A percentile compares a stretch with the other conserved stretches of the same genome.
Evolutionary conservation across 2,113 vertebrate species (phyloP).

Genomic region (Piprites chloris): DNA sequence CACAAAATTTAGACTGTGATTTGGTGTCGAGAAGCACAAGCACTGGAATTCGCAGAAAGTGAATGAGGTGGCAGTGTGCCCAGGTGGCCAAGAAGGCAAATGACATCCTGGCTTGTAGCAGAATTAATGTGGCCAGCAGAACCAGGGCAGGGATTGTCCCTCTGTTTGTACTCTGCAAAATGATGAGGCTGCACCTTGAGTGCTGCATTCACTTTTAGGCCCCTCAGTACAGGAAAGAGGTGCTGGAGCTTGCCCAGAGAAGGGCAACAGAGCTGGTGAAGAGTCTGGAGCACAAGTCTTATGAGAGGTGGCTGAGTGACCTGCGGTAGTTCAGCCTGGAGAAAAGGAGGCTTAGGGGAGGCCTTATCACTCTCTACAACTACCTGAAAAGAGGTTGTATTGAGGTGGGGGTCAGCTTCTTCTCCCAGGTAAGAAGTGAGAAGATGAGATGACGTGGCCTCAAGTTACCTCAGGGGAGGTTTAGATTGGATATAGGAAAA

Average conservation of each 20-base stretch:
- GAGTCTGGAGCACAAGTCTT: background rate
- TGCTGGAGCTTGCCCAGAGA: background rate
- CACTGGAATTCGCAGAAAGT: background rate
- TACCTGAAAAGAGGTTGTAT: background rate
- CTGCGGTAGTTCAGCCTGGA: background rate
- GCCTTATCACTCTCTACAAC: background rate
- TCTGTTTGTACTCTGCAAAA: background rate
- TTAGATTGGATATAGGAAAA: background rate
- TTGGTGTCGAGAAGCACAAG: background rate
- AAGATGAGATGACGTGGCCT: background rate
- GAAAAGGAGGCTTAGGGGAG: background rate
- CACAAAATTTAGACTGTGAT: background rate
- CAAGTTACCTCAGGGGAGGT: background rate
- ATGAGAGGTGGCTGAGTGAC: background rate
- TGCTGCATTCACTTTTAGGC: background rate
- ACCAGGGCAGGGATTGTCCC: background rate
- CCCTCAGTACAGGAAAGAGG: background rate
- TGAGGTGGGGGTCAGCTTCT: rapidly evolving
- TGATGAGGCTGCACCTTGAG: background rate
- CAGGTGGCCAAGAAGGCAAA: background rate
- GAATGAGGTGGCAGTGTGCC: background rate
- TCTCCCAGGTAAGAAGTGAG: background rate
- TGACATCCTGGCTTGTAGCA: background rate
- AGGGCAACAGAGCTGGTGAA: background rate
- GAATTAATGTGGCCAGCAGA: background rate